These are phyloP conservation scores for Vulpes lagopus DNA, from an alignment of 2,113 vertebrate genomes.

Conservation along the genomic window DNA sequence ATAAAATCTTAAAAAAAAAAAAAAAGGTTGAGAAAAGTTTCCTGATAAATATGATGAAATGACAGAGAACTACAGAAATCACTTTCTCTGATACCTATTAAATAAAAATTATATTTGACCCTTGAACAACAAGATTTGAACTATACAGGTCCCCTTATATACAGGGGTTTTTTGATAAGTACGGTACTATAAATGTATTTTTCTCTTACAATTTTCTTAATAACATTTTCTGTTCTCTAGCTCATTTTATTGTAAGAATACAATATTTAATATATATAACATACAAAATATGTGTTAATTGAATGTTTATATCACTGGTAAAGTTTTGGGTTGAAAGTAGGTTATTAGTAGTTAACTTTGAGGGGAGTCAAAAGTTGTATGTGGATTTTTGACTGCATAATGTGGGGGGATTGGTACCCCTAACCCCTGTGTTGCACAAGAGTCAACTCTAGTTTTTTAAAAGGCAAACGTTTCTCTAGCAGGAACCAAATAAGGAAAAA, in stretches of 20 bases:
- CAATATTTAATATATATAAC: background rate
- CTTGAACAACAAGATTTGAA: background rate
- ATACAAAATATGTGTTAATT: background rate
- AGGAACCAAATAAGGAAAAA: background rate
- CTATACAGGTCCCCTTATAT: background rate
- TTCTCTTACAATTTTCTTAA: background rate
- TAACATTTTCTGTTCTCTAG: background rate
- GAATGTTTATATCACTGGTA: background rate
- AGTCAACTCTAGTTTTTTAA: background rate
- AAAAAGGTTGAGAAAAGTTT: background rate
- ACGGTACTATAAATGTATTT: background rate
- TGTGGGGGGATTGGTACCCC: background rate
- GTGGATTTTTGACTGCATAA: background rate
- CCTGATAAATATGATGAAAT: background rate
- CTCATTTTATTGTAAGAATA: background rate
- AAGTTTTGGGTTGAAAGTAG: background rate
- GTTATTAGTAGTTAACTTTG: background rate
- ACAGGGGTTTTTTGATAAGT: background rate
- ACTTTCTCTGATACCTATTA: background rate
- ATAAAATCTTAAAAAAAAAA: no score
- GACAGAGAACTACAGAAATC: background rate
- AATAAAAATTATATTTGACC: background rate
- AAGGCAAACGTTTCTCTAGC: background rate
- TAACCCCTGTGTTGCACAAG: background rate
- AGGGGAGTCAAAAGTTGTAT: background rate